Conservation (phyloP, 2,113 vertebrate species). For the Laterallus jamaicensis region DNA sequence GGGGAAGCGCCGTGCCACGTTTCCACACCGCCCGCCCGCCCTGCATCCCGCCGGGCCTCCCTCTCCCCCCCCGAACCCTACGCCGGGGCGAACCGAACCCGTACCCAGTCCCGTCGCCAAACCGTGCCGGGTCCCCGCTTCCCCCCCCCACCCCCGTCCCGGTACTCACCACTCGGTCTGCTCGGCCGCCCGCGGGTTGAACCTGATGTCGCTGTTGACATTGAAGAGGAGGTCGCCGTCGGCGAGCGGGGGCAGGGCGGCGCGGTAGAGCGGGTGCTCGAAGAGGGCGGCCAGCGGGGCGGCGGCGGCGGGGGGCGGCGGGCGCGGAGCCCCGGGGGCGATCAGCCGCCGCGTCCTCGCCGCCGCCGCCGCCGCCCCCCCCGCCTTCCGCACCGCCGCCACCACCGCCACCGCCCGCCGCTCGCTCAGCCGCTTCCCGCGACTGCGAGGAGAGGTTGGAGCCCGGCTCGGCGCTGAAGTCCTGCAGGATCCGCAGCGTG, state of each 20-base stretch:
- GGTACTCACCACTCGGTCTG: constrained; percentile 87
- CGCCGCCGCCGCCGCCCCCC: neutral
- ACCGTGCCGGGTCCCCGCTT: neutral
- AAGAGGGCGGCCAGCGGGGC: constrained; percentile 84
- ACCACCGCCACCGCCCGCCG: neutral
- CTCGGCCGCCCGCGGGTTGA: constrained; percentile 90
- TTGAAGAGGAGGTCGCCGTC: constrained; percentile 92
- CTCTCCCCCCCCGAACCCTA: too few relatives aligned
- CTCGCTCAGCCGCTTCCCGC: too few relatives aligned
- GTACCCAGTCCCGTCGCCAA: neutral
- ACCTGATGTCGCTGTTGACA: constrained; percentile 92
- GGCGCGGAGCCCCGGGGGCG: constrained; percentile 38
- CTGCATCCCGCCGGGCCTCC: neutral
- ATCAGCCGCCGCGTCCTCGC: constrained; percentile 22
- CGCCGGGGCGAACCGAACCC: neutral
- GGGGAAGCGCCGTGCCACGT: neutral
- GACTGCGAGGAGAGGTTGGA: too few relatives aligned
- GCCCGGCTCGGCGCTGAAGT: too few relatives aligned
- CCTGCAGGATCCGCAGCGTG: too few relatives aligned
- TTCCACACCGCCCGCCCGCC: neutral
- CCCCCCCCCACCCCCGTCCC: neutral
- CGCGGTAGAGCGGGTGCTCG: constrained; percentile 85
- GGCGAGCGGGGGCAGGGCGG: constrained; percentile 74
- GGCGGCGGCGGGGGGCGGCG: constrained; percentile 51
- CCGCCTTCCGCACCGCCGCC: neutral